A percentile compares a stretch with the other conserved stretches of the same genome.
Conservation (phyloP, 1,140 invertebrate species). For the Trichogramma pretiosum region DNA sequence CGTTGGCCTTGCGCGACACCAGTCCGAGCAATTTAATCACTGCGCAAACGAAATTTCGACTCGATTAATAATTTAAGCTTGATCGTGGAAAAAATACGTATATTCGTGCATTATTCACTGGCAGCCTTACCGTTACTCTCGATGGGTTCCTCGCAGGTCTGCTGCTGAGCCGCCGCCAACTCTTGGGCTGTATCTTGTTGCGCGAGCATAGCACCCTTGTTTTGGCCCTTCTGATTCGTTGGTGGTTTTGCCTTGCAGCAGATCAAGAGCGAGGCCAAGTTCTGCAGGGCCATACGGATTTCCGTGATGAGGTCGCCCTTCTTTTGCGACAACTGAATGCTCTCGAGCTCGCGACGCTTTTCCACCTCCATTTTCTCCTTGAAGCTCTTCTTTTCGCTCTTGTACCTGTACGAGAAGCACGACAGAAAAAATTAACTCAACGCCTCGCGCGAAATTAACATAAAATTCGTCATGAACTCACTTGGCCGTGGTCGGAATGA, state of each 20-base stretch:
- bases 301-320: constrained; percentile 31
- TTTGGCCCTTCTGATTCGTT: background rate
- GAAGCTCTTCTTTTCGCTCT: constrained; percentile 43
- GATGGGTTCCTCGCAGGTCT: constrained; percentile 1
- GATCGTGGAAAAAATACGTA: background rate
- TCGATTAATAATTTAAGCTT: background rate
- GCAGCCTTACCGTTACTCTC: constrained; percentile 8
- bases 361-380: constrained; percentile 40
- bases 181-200: background rate
- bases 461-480: too few species aligned
- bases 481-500: constrained; percentile 45
- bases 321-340: constrained; percentile 24
- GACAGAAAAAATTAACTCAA: too few species aligned
- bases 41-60: constrained; percentile 16
- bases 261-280: constrained; percentile 31
- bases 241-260: too few species aligned
- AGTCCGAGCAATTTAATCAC: constrained; percentile 27
- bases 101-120: background rate
- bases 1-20: constrained; percentile 27
- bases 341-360: constrained; percentile 36
- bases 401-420: constrained; percentile 41
- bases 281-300: constrained; percentile 33
- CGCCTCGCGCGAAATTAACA: too few species aligned
- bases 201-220: background rate
- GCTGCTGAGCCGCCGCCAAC: background rate